Evolutionary conservation across 2,113 vertebrate species (phyloP), one percentile per base, ranked within the genome.

Genomic region (Caretta caretta): DNA sequence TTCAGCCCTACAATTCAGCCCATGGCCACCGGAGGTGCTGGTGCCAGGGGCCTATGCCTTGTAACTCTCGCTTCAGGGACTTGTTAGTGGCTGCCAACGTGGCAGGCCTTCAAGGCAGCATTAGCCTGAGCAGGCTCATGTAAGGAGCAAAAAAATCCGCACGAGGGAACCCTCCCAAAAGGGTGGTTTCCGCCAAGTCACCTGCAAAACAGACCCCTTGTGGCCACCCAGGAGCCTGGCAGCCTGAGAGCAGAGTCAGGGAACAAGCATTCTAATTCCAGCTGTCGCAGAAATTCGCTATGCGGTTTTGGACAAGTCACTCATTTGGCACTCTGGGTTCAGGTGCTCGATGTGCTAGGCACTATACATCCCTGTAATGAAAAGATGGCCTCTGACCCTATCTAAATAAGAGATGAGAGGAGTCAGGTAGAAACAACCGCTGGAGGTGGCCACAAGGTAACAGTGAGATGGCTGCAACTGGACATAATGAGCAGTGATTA

Each of bases 61-160:
- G 0, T 97, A 97, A 95, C 16, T 95, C 96, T 95, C 19, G 79
- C 92, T 89, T 51, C 22, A 48, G 95, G 95, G 78, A 92, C 85
- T 93, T 83, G 93, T 92, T 90, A 89, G 92, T 72, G 79, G 75
- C 84, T 89, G 92, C 84, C 95, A 92, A 85, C 90, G 76, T 87
- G 92, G 92, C 93, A 91, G 50, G 78, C 82, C 93, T 96, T 65
- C 46, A 5, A 5, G 85, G 62, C 72, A 89, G 95, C 92, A 91
- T 92, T 91, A 96, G 85, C 65, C 69, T 2, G 17, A 87, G 42
- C 75, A 12, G 24, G 42, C 31, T 38, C 2, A 4, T 22, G 19
- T n/a, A 38, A 38, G 65, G 35, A 16, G 65, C 42, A 78, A 17
- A 20, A 72, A 10, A 76, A 10, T 2, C 3, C 20, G 3, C 31